phyloP scores from a whole-genome alignment of 2,113 vertebrate genomes.

The Symphodus melops region DNA sequence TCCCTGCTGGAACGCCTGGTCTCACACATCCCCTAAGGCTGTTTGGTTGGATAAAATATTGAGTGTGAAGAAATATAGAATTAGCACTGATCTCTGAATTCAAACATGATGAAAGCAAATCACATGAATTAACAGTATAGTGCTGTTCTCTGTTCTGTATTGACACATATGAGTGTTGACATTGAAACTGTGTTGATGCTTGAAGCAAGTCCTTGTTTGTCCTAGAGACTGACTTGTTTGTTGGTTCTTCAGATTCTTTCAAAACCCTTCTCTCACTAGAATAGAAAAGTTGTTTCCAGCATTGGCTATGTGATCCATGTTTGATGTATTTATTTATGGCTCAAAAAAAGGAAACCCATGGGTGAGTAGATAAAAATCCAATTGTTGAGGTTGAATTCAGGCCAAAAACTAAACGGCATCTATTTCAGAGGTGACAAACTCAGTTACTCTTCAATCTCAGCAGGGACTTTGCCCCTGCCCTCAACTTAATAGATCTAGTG shows the following conservation, averaged over 20 bases:
- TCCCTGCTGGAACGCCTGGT: constrained; percentile 6
- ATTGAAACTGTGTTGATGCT: not conserved
- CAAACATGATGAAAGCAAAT: not conserved
- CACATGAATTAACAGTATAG: not conserved
- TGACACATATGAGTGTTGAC: not conserved
- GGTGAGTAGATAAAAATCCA: constrained; percentile 26
- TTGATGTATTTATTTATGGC: constrained; percentile 2
- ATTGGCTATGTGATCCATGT: constrained; percentile 19
- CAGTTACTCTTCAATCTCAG: constrained; percentile 45
- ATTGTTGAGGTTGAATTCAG: constrained; percentile 28
- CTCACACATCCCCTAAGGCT: not conserved
- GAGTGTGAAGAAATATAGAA: not conserved
- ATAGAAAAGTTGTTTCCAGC: constrained; percentile 8
- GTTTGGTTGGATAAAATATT: not conserved
- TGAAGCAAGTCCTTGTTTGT: not conserved
- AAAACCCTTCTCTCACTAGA: constrained; percentile 1
- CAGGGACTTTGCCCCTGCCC: constrained; percentile 42
- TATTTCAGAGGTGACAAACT: constrained; percentile 23
- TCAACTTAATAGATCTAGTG: constrained; percentile 31
- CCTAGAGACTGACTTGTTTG: not conserved
- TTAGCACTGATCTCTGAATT: not conserved
- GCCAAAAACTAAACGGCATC: constrained; percentile 30
- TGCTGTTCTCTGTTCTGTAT: not conserved
- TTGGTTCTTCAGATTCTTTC: not conserved
- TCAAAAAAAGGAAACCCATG: not conserved